A percentile compares a stretch with the other conserved stretches of the same genome.
phyloP scores from a whole-genome alignment of 2,113 vertebrate genomes.

The Apodemus sylvaticus region DNA sequence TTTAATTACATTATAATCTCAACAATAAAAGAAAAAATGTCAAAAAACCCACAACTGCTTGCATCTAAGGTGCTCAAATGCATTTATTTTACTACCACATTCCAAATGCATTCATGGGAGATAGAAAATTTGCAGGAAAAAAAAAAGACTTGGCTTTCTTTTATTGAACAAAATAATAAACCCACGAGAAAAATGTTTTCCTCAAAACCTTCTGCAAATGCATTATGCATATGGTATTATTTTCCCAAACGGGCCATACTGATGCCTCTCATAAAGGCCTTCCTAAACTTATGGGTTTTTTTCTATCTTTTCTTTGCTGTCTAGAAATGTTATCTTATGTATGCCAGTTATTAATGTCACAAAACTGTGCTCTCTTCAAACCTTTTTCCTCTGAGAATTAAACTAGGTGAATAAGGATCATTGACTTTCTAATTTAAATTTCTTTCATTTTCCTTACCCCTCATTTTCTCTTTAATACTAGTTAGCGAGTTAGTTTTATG shows the following conservation, averaged over 20 bases:
- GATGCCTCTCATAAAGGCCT: background rate
- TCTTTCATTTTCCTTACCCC: background rate
- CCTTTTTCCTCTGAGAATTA: slow-evolving; percentile 23
- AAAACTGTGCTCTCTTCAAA: slow-evolving; percentile 16
- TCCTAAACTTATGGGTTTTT: slow-evolving; percentile 24
- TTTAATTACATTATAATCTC: background rate
- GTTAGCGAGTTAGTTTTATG: background rate
- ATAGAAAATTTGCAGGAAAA: background rate
- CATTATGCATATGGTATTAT: background rate
- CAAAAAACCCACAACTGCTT: background rate
- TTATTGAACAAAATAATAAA: slow-evolving; percentile 36
- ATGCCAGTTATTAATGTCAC: background rate
- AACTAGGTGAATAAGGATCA: background rate
- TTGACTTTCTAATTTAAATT: background rate
- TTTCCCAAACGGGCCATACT: slow-evolving; percentile 1
- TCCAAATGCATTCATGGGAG: background rate
- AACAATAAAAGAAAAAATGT: background rate
- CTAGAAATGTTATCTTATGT: background rate
- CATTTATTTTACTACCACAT: background rate
- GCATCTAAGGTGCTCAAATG: background rate
- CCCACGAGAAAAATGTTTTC: background rate
- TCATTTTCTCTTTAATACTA: no score
- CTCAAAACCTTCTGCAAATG: slow-evolving; percentile 25
- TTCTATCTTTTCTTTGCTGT: slow-evolving; percentile 5
- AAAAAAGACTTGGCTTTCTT: background rate